Percentiles rank a stretch among this genome's conserved stretches.
phyloP scores from a whole-genome alignment of 2,888 invertebrate genomes.

The Periphyllus acericola region DNA sequence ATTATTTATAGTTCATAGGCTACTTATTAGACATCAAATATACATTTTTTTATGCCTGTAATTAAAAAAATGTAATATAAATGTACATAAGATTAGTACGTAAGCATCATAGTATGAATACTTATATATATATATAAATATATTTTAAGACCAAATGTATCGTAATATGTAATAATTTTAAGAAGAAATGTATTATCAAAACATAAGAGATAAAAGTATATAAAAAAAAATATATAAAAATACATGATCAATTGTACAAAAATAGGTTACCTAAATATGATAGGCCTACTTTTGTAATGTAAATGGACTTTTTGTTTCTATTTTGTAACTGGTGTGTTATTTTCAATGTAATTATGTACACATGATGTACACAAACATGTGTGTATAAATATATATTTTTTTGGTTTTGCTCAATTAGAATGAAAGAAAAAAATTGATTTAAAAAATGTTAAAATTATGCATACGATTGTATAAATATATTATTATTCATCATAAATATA shows the following conservation, averaged over 20 bases:
- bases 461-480: neutral
- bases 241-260: constrained; percentile 55
- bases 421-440: constrained; percentile 24
- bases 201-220: neutral
- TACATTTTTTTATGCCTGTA: constrained; percentile 32
- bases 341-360: constrained; percentile 36
- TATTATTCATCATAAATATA: neutral
- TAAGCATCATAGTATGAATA: constrained; percentile 18
- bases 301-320: constrained; percentile 47
- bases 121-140: constrained; percentile 25
- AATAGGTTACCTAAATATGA: constrained; percentile 56
- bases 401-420: constrained; percentile 61
- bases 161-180: constrained; percentile 45
- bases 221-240: constrained; percentile 11
- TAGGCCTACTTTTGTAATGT: constrained; percentile 46
- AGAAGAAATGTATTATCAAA: constrained; percentile 39
- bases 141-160: constrained; percentile 53
- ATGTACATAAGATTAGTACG: constrained; percentile 25
- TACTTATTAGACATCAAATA: constrained; percentile 49
- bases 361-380: constrained; percentile 24
- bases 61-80: constrained; percentile 21
- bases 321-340: constrained; percentile 47
- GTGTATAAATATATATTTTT: constrained; percentile 8
- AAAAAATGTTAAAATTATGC: constrained; percentile 15
- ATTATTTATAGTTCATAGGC: constrained; percentile 37